A percentile compares a stretch with the other conserved stretches of the same genome.
Evolutionary conservation across 2,113 vertebrate species (phyloP).

Genomic region (Sinocyclocheilus rhinocerous): DNA sequence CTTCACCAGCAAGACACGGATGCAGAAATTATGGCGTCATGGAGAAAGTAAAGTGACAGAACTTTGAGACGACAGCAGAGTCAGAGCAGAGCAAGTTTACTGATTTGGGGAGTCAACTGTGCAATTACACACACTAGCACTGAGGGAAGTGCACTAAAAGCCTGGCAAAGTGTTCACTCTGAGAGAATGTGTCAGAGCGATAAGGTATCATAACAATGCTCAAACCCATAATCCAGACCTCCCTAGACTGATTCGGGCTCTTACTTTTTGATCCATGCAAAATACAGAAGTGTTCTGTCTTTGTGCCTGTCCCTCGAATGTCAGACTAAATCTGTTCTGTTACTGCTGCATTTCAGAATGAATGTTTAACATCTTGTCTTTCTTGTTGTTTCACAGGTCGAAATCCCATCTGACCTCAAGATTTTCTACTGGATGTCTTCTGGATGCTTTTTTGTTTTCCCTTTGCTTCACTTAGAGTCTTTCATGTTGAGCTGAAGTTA

Average conservation of each 20-base stretch:
- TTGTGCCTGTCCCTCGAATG: slow-evolving; percentile 42
- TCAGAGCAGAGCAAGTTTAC: neutral
- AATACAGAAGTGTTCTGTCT: slow-evolving; percentile 44
- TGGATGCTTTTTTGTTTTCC: neutral
- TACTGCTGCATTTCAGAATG: slow-evolving; percentile 45
- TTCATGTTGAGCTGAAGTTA: slow-evolving; percentile 28
- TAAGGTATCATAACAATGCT: slow-evolving; percentile 59
- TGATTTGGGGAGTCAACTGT: slow-evolving; percentile 22
- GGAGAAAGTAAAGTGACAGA: slow-evolving; percentile 18
- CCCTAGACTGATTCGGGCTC: slow-evolving; percentile 46
- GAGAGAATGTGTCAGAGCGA: slow-evolving; percentile 60
- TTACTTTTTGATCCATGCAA: slow-evolving; percentile 48
- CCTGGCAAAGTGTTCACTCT: slow-evolving; percentile 40
- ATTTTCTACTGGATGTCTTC: slow-evolving; percentile 29
- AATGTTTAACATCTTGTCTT: slow-evolving; percentile 37
- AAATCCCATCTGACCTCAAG: slow-evolving; percentile 49
- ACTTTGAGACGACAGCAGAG: neutral
- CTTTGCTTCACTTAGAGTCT: slow-evolving; percentile 2
- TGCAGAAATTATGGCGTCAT: slow-evolving; percentile 15
- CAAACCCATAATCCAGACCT: slow-evolving; percentile 57
- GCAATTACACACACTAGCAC: slow-evolving; percentile 52
- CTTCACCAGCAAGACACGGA: neutral
- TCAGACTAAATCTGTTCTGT: slow-evolving; percentile 54
- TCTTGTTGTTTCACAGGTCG: slow-evolving; percentile 31
- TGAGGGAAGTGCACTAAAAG: slow-evolving; percentile 50